phyloP scores from a whole-genome alignment of 2,797 vertebrate species.

The Pelochelys cantorii region DNA sequence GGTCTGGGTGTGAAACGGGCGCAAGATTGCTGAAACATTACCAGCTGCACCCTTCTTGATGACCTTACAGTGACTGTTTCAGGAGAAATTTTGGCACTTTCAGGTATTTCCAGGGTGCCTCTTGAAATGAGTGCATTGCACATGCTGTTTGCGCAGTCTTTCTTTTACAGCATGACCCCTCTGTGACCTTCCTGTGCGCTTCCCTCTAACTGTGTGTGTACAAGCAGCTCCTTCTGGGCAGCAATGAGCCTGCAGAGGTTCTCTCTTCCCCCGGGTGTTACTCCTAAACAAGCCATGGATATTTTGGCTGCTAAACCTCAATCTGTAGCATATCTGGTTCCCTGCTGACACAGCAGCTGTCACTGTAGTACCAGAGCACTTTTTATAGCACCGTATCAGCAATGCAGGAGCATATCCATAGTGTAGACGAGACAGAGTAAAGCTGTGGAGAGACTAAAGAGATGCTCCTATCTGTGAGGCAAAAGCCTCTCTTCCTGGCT shows the following conservation, averaged over 20 bases:
- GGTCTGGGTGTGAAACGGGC: not conserved
- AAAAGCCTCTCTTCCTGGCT: not conserved
- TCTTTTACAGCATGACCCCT: not conserved
- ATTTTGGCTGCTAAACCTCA: not conserved
- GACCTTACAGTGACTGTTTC: not conserved
- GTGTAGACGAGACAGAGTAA: rapidly evolving
- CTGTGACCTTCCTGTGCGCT: not conserved
- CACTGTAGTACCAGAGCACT: not conserved
- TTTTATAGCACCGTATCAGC: not conserved
- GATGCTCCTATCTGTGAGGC: not conserved
- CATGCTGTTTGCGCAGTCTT: not conserved
- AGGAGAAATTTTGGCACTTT: not conserved
- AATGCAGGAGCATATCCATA: not conserved
- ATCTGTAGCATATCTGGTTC: not conserved
- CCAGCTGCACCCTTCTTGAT: not conserved
- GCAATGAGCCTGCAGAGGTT: not conserved
- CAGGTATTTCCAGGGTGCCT: not conserved
- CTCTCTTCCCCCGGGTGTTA: not conserved
- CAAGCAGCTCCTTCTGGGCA: not conserved
- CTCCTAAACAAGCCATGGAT: not conserved
- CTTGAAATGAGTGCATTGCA: not conserved
- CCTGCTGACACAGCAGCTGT: not conserved
- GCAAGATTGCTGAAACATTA: not conserved
- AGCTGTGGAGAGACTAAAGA: not conserved
- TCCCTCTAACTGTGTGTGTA: not conserved